Evolutionary conservation across 2,797 vertebrate species (phyloP).

Genomic region (Schizopygopsis pylzovi): DNA sequence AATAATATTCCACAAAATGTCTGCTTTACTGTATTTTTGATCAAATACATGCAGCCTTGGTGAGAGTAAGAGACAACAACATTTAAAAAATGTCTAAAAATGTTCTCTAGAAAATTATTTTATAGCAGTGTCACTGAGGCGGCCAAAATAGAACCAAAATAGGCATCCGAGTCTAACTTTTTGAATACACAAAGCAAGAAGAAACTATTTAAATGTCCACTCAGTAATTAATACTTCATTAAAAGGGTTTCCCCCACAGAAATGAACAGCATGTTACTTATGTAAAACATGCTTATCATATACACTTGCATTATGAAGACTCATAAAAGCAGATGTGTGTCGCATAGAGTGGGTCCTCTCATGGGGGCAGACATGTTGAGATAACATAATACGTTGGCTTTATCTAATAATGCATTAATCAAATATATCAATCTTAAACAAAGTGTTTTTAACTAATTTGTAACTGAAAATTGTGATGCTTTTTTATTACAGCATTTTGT

Average conservation of each 20-base stretch:
- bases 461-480: neutral
- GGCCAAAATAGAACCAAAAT: neutral
- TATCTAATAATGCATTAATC: neutral
- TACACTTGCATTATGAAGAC: neutral
- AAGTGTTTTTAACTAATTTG: neutral
- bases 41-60: neutral
- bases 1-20: neutral
- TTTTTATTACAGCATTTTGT: neutral
- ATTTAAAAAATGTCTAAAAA: neutral
- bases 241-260: neutral
- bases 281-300: neutral
- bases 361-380: neutral
- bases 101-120: neutral
- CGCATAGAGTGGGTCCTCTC: too few species aligned
- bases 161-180: neutral
- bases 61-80: neutral
- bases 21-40: neutral
- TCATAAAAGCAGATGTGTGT: neutral
- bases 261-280: neutral
- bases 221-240: conserved; percentile 7
- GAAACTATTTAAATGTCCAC: neutral
- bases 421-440: neutral
- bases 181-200: neutral
- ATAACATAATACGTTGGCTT: neutral
- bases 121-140: neutral